A percentile compares a stretch with the other conserved stretches of the same genome.
These are phyloP conservation scores for Periplaneta americana DNA, from an alignment of 1,140 invertebrate genomes.

Conservation along the genomic window DNA sequence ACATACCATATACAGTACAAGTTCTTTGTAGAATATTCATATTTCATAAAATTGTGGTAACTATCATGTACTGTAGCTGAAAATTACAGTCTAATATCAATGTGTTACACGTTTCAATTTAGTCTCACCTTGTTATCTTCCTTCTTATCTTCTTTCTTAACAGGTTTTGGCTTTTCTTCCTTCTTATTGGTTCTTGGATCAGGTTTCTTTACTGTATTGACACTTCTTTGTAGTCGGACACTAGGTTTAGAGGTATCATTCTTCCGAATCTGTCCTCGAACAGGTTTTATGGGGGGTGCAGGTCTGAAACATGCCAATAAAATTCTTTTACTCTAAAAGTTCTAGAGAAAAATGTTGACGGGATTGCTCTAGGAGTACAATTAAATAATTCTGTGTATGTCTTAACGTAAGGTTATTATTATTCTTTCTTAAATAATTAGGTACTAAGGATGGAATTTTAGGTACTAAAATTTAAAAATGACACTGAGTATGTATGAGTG, in stretches of 20 bases:
- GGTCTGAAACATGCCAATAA: background rate
- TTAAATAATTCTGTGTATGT: too few relatives aligned
- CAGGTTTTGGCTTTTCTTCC: constrained; percentile 33
- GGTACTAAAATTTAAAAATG: too few relatives aligned
- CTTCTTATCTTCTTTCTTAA: constrained; percentile 37
- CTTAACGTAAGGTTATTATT: too few relatives aligned
- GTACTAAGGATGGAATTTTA: too few relatives aligned
- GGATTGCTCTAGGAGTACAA: too few relatives aligned
- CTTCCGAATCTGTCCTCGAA: constrained; percentile 20
- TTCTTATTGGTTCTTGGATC: constrained; percentile 26
- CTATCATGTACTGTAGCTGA: too few relatives aligned
- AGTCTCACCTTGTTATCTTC: constrained; percentile 36
- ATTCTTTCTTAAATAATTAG: too few relatives aligned
- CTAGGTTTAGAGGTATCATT: constrained; percentile 8
- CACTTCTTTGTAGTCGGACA: background rate
- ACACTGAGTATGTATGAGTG: too few relatives aligned
- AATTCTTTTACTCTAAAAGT: background rate
- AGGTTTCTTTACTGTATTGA: constrained; percentile 18
- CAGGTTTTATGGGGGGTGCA: constrained; percentile 6
- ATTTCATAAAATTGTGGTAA: background rate
- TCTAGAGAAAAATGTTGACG: too few relatives aligned
- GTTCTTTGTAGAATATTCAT: background rate
- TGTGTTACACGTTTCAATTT: background rate
- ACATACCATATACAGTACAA: too few relatives aligned
- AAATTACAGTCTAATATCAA: background rate